Conservation (phyloP, 2,888 invertebrate genomes). For the Plusia festucae region DNA sequence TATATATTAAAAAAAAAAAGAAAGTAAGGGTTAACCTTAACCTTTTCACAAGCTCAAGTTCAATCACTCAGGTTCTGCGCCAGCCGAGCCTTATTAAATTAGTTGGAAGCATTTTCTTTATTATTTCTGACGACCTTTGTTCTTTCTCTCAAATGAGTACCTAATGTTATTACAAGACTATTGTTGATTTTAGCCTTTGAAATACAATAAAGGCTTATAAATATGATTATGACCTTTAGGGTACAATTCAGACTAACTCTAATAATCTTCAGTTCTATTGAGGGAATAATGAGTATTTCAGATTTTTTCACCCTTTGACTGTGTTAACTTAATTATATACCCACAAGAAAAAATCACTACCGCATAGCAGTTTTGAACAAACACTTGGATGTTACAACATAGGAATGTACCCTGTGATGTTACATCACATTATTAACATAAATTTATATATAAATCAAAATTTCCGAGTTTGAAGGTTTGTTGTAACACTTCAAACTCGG, state of each 20-base stretch:
- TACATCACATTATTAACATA: too few relatives aligned
- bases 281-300: too few relatives aligned
- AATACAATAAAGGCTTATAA: not conserved
- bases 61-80: not conserved
- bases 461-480: too few relatives aligned
- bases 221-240: slow-evolving; percentile 22
- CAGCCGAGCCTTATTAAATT: slow-evolving; percentile 18
- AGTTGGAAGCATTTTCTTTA: slow-evolving; percentile 42
- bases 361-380: not conserved
- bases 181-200: not conserved
- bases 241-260: not conserved
- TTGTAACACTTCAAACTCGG: too few relatives aligned
- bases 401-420: too few relatives aligned
- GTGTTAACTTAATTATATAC: too few relatives aligned
- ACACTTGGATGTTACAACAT: not conserved
- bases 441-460: too few relatives aligned
- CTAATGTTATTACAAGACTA: slow-evolving; percentile 3
- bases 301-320: too few relatives aligned
- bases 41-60: not conserved
- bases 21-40: not conserved
- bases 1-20: not conserved
- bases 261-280: not conserved
- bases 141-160: slow-evolving; percentile 11
- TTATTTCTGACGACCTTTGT: slow-evolving; percentile 23
- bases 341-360: too few relatives aligned